Conservation (phyloP, 2,888 invertebrate genomes). For the Mystacides longicornis region DNA sequence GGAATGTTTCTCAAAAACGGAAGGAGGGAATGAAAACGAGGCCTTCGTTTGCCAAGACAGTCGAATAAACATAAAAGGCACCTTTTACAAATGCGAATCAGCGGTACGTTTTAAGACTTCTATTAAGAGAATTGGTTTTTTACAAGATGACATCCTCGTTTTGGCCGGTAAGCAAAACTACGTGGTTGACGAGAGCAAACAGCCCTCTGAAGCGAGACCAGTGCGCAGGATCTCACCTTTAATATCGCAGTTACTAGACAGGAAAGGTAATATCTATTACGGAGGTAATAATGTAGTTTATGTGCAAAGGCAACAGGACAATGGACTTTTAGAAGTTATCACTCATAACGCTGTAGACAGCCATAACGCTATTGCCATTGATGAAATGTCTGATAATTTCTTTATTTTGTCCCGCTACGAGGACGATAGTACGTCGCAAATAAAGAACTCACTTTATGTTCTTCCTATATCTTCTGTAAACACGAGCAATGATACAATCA, state of each 20-base stretch:
- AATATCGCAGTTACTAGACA: neutral
- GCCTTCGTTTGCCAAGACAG: neutral
- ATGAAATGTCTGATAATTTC: neutral
- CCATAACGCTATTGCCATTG: neutral
- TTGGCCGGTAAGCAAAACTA: neutral
- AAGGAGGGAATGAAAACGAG: neutral
- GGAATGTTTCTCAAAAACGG: neutral
- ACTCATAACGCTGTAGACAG: neutral
- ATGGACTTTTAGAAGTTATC: neutral
- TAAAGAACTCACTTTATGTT: neutral
- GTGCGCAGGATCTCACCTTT: neutral
- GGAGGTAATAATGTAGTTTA: constrained; percentile 8
- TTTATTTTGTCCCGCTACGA: neutral
- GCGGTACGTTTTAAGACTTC: neutral
- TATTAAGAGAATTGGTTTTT: neutral
- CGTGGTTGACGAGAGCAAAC: neutral
- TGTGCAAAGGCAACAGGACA: constrained; percentile 5
- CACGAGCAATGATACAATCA: neutral
- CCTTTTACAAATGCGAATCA: neutral
- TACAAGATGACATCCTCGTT: neutral
- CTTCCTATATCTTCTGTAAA: neutral
- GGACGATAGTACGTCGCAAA: neutral
- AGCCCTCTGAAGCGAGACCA: neutral
- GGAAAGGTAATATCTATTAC: constrained; percentile 6
- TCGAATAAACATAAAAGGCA: neutral